A percentile compares a stretch with the other conserved stretches of the same genome.
These are phyloP conservation scores for Paraescarpia echinospica DNA, from an alignment of 1,140 invertebrate species.

Conservation along the genomic window DNA sequence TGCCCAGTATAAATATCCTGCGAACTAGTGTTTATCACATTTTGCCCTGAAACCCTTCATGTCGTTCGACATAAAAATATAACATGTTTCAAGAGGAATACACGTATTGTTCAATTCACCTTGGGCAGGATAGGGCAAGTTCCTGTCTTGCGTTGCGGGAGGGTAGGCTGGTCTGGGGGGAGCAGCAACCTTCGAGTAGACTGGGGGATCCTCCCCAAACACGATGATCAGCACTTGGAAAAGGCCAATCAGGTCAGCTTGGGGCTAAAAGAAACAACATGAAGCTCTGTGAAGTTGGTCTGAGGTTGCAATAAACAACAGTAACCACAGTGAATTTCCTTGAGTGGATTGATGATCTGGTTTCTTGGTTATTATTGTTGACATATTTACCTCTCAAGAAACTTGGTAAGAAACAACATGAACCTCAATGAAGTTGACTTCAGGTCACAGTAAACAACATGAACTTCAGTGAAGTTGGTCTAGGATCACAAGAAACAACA, in stretches of 20 bases:
- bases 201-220: conserved; percentile 94
- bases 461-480: neutral
- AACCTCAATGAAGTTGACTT: neutral
- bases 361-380: no score
- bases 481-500: no score
- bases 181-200: conserved; percentile 65
- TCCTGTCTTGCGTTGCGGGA: neutral
- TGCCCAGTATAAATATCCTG: no score
- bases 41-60: no score
- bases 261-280: conserved; percentile 60
- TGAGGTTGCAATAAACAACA: no score
- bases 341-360: no score
- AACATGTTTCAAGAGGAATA: no score
- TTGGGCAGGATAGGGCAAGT: neutral
- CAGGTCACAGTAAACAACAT: neutral
- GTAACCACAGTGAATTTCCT: neutral
- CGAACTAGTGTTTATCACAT: no score
- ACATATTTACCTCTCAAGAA: no score
- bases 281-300: neutral
- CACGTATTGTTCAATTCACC: no score
- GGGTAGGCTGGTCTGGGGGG: conserved; percentile 14
- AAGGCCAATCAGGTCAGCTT: conserved; percentile 80
- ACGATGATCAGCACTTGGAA: conserved; percentile 89
- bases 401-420: neutral
- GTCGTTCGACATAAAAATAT: no score